Base-by-base conservation (phyloP, 2,888 invertebrate genomes). In the Chydorus sphaericus region DNA sequence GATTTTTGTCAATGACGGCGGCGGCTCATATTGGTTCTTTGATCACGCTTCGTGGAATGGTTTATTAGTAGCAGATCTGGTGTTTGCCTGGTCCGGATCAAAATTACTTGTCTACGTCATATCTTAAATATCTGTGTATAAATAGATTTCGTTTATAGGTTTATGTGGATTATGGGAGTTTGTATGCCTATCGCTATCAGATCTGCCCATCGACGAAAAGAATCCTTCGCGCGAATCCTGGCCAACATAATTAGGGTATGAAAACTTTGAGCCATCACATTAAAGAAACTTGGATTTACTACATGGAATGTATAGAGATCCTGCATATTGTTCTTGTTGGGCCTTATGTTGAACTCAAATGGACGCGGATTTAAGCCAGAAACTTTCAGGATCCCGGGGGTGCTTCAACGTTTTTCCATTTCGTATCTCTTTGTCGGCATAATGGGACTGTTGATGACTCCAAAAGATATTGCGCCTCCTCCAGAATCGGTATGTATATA, bases 131-230 rank as follows among this genome's bases (percentile, higher is more conserved):
- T n/a, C n/a, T n/a, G n/a, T n/a, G n/a, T n/a, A n/a, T n/a, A n/a
- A n/a, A n/a, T n/a, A n/a, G n/a, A n/a, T n/a, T n/a, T n/a, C n/a
- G n/a, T n/a, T n/a, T n/a, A n/a, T n/a, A 77, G 77, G 76, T 96
- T 96, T 71, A 78, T 94, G 60, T 96, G 92, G 89, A 91, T 96
- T 62, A 96, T 96, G 94, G 94, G 94, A 3, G 85, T 89, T 38
- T 91, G 93, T 63, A 83, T 94, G 61, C 91, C 92, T 0, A 80
- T 93, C 50, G 84, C 91, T 0, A 74, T 90, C 8, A 79, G 79
- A 62, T 81, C 85, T 2, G 79, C 81, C 62, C 73, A 85, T 58
- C 81, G 80, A 53, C 80, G 79, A 57, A 77, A 78, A 33, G 68
- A 76, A 1, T 71, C 80, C 0, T 74, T 78, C 61, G 70, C 70